Evolutionary conservation across 2,888 invertebrate species (phyloP), one percentile per base, ranked within the genome.

Genomic region (Drosophila multiciliata): DNA sequence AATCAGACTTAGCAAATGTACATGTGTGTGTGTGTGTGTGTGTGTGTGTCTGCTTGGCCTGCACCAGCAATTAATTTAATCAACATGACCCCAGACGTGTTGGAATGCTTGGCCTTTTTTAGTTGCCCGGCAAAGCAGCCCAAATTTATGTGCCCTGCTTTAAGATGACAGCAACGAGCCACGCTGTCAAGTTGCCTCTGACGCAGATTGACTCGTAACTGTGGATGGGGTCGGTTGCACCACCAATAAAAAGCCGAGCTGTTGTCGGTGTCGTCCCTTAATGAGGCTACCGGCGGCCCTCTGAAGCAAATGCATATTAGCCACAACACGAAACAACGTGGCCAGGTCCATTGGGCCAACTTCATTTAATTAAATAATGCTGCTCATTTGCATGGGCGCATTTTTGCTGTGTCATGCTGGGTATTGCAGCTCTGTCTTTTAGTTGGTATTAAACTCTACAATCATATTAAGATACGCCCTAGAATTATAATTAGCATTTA

Each of bases 21-120:
- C 32, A 15, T 35, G 23, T 32, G 4, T 60, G 6, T 35, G 23
- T 63, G 29, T 62, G 53, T 57, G 12, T 75, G 54, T 65, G 48
- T 66, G 54, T 65, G 49, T 52, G 54, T 49, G 26, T 52, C 57
- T 61, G 61, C 54, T 49, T 55, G 69, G 72, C 42, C 61, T 69
- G 71, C 72, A 67, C 60, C 81, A 69, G 75, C 84, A 77, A 85
- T 89, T 84, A 89, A 87, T 87, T 87, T 73, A 69, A 71, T 45
- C 61, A 65, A 65, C 73, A 67, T 58, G 66, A 49, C 55, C 74
- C 49, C 62, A 66, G 63, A 58, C 57, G 63, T 52, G 48, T 50
- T 38, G 63, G 38, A 67, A 55, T 65, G 35, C 40, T 49, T 48
- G 11, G 9, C 35, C 33, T 38, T 68, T 63, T 57, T 67, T 33